Evolutionary conservation across 1,140 invertebrate genomes (phyloP).

Genomic region (Spodoptera litura): DNA sequence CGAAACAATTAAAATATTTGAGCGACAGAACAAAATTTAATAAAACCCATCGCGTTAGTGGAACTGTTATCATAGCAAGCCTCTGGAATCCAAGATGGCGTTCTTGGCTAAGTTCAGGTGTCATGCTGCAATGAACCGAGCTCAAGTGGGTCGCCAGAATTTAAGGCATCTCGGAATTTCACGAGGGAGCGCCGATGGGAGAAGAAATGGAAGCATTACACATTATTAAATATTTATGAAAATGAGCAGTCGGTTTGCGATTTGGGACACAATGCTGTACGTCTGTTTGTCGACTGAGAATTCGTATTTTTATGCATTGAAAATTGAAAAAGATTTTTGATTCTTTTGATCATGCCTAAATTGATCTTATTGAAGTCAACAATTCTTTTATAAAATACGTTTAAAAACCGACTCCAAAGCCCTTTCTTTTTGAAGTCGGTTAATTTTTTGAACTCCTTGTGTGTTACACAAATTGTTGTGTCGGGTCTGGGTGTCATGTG

Average conservation of each 20-base stretch:
- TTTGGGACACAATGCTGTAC: no score
- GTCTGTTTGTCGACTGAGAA: no score
- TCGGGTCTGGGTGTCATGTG: no score
- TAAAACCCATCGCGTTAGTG: constrained; percentile 1
- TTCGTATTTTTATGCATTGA: neutral
- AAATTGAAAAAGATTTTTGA: no score
- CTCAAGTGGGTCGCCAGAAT: constrained; percentile 48
- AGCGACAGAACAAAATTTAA: constrained; percentile 24
- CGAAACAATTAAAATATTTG: constrained; percentile 1
- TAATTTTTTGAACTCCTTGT: no score
- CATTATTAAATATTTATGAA: constrained; percentile 24
- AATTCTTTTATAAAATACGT: no score
- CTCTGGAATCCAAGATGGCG: constrained; percentile 29
- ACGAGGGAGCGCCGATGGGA: constrained; percentile 17
- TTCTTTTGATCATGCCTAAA: no score
- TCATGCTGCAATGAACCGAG: constrained; percentile 47
- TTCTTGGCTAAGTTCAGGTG: constrained; percentile 47
- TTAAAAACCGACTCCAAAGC: no score
- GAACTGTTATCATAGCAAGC: constrained; percentile 22
- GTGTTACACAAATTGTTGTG: no score
- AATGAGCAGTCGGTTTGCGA: neutral
- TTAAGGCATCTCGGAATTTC: constrained; percentile 55
- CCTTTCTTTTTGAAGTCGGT: no score
- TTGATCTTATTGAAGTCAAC: no score
- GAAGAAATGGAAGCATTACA: constrained; percentile 6